Evolutionary conservation across 2,797 vertebrate species (phyloP).

Genomic region (Cirrhinus molitorella): DNA sequence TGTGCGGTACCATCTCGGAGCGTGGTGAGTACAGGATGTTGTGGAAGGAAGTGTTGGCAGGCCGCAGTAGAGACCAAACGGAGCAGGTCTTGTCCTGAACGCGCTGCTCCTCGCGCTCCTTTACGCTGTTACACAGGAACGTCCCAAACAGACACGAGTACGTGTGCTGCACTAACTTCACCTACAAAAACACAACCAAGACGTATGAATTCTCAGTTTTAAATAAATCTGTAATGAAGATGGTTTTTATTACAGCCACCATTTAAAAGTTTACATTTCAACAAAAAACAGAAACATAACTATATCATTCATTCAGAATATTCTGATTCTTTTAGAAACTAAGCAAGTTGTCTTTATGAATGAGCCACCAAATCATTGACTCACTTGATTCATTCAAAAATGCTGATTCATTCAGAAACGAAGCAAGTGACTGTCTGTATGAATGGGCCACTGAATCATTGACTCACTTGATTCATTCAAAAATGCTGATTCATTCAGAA

Average conservation of each 20-base stretch:
- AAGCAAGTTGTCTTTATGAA: too few relatives aligned
- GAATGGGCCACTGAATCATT: too few relatives aligned
- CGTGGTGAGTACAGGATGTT: slow-evolving; percentile 97
- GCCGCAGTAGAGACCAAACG: slow-evolving; percentile 94
- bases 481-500: too few relatives aligned
- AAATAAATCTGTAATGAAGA: too few relatives aligned
- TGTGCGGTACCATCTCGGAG: slow-evolving; percentile 87
- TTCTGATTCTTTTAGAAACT: too few relatives aligned
- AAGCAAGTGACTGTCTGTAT: too few relatives aligned
- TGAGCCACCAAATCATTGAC: too few relatives aligned
- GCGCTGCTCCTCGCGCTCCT: slow-evolving; percentile 91
- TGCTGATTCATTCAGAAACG: too few relatives aligned
- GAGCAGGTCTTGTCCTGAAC: slow-evolving; percentile 96
- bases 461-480: too few relatives aligned
- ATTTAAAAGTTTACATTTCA: background rate
- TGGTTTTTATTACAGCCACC: background rate
- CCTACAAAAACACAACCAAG: slow-evolving; percentile 73
- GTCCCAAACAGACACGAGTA: slow-evolving; percentile 99
- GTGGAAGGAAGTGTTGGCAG: slow-evolving; percentile 92
- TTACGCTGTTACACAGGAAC: slow-evolving; percentile 97
- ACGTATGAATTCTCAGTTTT: too few relatives aligned
- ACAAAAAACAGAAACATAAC: background rate
- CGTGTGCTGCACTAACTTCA: slow-evolving; percentile 97
- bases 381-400: too few relatives aligned
- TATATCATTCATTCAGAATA: background rate